Conservation (phyloP, 2,113 vertebrate genomes). For the Cephalopterus ornatus region DNA sequence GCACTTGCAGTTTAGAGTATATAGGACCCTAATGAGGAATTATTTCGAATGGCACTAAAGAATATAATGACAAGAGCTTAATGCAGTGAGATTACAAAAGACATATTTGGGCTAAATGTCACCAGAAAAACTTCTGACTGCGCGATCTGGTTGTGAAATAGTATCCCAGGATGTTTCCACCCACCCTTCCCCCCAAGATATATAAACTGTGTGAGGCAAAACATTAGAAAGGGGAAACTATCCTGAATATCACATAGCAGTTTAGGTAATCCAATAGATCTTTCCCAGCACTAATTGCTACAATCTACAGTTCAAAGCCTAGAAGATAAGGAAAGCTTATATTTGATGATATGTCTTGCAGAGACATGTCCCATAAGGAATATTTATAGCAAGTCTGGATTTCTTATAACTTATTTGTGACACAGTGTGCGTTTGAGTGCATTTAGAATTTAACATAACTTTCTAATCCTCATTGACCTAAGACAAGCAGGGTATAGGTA, state of each 20-base stretch:
- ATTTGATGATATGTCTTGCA: not conserved
- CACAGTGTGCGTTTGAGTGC: not conserved
- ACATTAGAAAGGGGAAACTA: not conserved
- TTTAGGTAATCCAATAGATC: not conserved
- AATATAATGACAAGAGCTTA: not conserved
- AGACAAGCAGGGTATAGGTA: not conserved
- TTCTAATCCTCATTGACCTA: not conserved
- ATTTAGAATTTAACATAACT: not conserved
- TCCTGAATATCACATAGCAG: not conserved
- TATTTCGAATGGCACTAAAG: not conserved
- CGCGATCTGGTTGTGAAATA: not conserved
- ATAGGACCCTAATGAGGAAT: not conserved
- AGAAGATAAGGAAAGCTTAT: not conserved
- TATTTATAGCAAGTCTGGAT: not conserved
- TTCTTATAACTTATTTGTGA: not conserved
- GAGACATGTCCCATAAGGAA: not conserved
- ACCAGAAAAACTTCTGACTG: not conserved
- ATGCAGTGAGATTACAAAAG: not conserved
- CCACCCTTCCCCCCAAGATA: not conserved
- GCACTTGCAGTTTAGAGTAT: not conserved
- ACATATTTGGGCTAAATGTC: not conserved
- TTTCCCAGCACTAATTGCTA: not conserved
- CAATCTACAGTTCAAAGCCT: conserved; percentile 7
- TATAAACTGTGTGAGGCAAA: conserved; percentile 3
- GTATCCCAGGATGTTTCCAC: not conserved